Evolutionary conservation across 2,113 vertebrate species (phyloP).

Genomic region (Bathybates hornii): DNA sequence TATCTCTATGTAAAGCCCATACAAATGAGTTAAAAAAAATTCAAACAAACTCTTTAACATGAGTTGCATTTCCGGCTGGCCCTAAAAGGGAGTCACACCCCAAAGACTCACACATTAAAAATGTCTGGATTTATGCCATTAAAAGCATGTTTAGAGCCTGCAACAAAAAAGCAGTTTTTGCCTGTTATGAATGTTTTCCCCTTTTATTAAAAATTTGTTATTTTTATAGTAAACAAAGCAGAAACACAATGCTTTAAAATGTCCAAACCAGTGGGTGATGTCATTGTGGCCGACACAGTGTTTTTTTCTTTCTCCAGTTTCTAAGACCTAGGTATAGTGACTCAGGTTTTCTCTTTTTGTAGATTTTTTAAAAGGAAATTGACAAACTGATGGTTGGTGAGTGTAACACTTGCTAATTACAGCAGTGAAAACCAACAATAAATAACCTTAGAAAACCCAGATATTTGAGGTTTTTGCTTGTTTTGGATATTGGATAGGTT

Average conservation of each 20-base stretch:
- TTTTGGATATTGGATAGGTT: background rate
- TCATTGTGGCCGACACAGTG: background rate
- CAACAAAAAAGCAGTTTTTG: background rate
- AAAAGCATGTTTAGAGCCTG: background rate
- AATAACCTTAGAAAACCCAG: background rate
- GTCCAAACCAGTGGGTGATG: background rate
- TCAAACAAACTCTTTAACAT: background rate
- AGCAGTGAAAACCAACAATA: background rate
- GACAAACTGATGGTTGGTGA: background rate
- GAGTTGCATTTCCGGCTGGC: background rate
- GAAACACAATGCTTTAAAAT: background rate
- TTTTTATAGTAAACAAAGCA: background rate
- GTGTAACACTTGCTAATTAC: background rate
- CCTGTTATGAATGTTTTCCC: background rate
- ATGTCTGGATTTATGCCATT: background rate
- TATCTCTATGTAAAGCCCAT: background rate
- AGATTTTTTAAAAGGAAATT: background rate
- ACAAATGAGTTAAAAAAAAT: background rate
- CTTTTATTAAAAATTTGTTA: background rate
- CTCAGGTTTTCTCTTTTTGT: background rate
- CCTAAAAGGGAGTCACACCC: background rate
- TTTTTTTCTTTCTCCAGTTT: background rate
- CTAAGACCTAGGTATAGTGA: background rate
- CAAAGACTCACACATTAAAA: background rate
- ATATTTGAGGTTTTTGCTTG: background rate